Base-by-base conservation (phyloP, 2,797 vertebrate genomes). In the Masticophis lateralis region DNA sequence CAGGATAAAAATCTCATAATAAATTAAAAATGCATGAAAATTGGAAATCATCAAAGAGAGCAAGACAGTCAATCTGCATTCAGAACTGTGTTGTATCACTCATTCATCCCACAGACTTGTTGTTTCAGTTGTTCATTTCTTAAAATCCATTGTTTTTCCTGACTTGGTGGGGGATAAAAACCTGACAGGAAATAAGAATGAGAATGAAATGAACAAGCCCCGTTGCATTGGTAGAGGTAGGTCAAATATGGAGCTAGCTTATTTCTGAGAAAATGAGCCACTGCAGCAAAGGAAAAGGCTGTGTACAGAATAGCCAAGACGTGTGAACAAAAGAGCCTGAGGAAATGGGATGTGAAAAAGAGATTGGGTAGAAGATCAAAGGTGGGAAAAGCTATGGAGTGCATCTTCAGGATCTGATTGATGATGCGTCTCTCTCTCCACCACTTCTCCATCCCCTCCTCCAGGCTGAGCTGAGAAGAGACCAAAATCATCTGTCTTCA, bases 401-500 rank as follows among this genome's bases (percentile, higher is more conserved):
- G 91, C 94, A 95, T 94, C 96, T 95, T 28, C 93, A 94, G 94
- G 94, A 96, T 87, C 92, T 91, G n/a, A 95, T 0, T 0, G 92
- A 95, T 96, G 93, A 96, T 94, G 94, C 69, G 12, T 63, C 51
- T 79, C 60, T 53, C 83, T 22, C 74, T 22, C 37, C 74, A 43
- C 74, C 74, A 43, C 51, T 28, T 93, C 94, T 86, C 92, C 92
- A 93, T 47, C 86, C 91, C 90, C 95, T 61, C 92, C 92, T 94
- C 95, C 94, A 94, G 96, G 97, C 95, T 32, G 89, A 74, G 74
- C 87, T 32, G 96, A 16, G 56, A 94, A 91, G 93, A 97, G 94
- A 61, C 96, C 4, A 93, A 96, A 94, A 94, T 97, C 97, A 98
- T 98, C 97, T 53, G 27, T 98, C 98, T 98, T 98, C 97, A 98